Percentiles rank a stretch among this genome's conserved stretches.
phyloP scores from a whole-genome alignment of 2,113 vertebrate genomes.

The Argyrosomus japonicus region DNA sequence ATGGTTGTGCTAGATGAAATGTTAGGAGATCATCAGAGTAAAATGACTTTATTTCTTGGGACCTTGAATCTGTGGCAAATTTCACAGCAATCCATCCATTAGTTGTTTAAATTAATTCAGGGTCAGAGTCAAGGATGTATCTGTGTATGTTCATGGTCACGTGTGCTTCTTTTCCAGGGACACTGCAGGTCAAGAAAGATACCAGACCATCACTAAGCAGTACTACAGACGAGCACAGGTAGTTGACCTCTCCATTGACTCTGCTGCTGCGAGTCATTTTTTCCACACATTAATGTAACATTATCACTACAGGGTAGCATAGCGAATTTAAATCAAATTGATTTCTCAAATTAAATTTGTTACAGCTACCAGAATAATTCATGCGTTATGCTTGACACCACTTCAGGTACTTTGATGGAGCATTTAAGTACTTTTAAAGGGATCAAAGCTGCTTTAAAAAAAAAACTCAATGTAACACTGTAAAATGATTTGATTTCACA shows the following conservation, averaged over 20 bases:
- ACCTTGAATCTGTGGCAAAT: no score
- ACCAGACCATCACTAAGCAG: conserved; percentile 99
- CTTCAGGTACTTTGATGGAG: neutral
- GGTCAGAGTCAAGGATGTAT: neutral
- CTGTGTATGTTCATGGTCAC: conserved; percentile 8
- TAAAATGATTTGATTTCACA: neutral
- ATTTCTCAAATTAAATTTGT: conserved; percentile 11
- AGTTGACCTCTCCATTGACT: neutral
- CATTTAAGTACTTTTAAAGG: neutral
- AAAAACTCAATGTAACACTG: neutral
- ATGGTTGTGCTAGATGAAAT: no score
- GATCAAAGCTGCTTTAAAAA: neutral
- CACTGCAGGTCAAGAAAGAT: conserved; percentile 97
- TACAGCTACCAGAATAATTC: neutral
- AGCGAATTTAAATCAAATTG: conserved; percentile 4
- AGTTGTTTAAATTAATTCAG: neutral
- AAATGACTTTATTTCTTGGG: no score
- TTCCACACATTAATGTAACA: neutral
- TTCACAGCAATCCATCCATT: no score
- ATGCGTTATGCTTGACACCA: neutral
- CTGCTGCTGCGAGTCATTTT: neutral
- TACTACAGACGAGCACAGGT: conserved; percentile 99
- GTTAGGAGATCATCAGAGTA: no score
- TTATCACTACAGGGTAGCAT: neutral
- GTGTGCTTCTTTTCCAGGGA: conserved; percentile 85